Conservation (phyloP, 1,140 invertebrate genomes). For the Andricus grossulariae region DNA sequence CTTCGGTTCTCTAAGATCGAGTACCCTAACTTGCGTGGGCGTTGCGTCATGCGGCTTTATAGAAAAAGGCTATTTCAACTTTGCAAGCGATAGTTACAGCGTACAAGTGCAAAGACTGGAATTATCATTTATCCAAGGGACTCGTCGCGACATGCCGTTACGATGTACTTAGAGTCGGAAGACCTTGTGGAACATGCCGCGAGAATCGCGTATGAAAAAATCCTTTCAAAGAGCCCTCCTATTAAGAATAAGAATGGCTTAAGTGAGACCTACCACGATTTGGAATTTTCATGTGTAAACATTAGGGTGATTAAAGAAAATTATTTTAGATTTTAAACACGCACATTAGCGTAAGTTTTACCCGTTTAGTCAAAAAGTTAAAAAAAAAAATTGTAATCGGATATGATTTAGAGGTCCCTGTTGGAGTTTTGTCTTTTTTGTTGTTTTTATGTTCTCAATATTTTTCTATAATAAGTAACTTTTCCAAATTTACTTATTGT, state of each 20-base stretch:
- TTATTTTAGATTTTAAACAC: too few species aligned
- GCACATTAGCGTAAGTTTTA: too few species aligned
- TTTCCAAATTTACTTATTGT: too few species aligned
- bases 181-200: constrained; percentile 31
- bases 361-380: too few species aligned
- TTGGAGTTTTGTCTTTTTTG: background rate
- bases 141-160: constrained; percentile 28
- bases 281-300: background rate
- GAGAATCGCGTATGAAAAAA: constrained; percentile 18
- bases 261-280: constrained; percentile 16
- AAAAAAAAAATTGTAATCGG: too few species aligned
- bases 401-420: too few species aligned
- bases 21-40: background rate
- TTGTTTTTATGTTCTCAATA: too few species aligned
- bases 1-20: constrained; percentile 2
- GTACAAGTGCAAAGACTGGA: constrained; percentile 29
- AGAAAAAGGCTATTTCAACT: background rate
- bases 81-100: constrained; percentile 1
- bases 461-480: too few species aligned
- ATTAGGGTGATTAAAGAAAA: background rate
- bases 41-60: background rate
- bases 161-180: constrained; percentile 23
- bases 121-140: constrained; percentile 28
- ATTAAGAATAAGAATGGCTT: constrained; percentile 12
- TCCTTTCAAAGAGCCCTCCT: background rate